Evolutionary conservation across 2,888 invertebrate species (phyloP), one percentile per base, ranked within the genome.

Genomic region (Pseudococcus viburni): DNA sequence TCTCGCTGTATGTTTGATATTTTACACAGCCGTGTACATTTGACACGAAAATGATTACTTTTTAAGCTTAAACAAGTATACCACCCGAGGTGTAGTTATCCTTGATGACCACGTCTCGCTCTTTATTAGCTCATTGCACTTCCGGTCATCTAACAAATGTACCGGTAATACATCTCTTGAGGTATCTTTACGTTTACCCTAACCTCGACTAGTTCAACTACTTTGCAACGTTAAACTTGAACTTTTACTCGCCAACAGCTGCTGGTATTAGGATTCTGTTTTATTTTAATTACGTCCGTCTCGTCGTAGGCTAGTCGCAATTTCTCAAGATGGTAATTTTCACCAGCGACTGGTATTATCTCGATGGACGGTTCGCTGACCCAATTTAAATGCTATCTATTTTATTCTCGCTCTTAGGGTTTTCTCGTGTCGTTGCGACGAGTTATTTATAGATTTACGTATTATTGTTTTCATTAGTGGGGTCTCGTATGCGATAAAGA

Each of bases 401-500:
- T 17, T 80, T 42, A 17, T 80, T 46, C 4, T 33, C 17, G 12
- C 33, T 26, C 33, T 39, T 17, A 42, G 17, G 80, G 33, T 80
- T 80, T 17, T 83, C n/a, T 55, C 17, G 17, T 55, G 12, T 55
- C 17, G 46, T 55, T 33, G 26, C 55, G 17, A 7, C 59, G 42
- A 77, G 77, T 17, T 77, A 39, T 55, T 55, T 84, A 46, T 84
- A 22, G 33, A 11, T 15, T 7, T 39, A 33, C 48, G 11, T 84
- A 26, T 22, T 84, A 11, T 84, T 85, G 12, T 85, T 39, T 89
- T 64, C 22, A 85, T 90, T 89, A 94, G 93, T 96, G 96, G 94
- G 92, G 94, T 90, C 92, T 96, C 90, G 95, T 96, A 19, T 96
- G 96, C 91, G 95, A 95, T 90, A 93, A 94, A 91, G 94, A 94